A percentile compares a stretch with the other conserved stretches of the same genome.
Evolutionary conservation across 2,888 invertebrate species (phyloP).

Genomic region (Thelaira solivaga): DNA sequence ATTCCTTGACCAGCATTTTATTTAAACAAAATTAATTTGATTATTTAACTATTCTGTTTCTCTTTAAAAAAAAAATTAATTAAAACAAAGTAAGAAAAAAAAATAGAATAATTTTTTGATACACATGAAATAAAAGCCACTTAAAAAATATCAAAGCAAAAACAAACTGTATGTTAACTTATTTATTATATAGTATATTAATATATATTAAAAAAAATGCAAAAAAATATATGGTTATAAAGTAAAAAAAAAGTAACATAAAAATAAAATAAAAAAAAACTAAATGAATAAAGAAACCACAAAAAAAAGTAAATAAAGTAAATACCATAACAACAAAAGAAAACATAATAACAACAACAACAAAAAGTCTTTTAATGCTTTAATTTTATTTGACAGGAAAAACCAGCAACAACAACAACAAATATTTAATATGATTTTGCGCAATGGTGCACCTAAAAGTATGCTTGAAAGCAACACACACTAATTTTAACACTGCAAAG

Average conservation of each 20-base stretch:
- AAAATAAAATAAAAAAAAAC: slow-evolving; percentile 22
- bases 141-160: too few species aligned
- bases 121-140: too few species aligned
- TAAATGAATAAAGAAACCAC: slow-evolving; percentile 14
- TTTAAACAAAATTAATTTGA: too few species aligned
- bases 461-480: neutral
- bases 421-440: slow-evolving; percentile 32
- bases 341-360: slow-evolving; percentile 41
- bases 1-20: too few species aligned
- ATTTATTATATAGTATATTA: neutral
- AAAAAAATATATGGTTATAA: neutral
- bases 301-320: too few species aligned
- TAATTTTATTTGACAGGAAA: slow-evolving; percentile 58
- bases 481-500: neutral
- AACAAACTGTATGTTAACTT: too few species aligned
- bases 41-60: too few species aligned
- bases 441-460: slow-evolving; percentile 38
- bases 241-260: slow-evolving; percentile 16
- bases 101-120: too few species aligned
- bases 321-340: slow-evolving; percentile 29
- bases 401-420: slow-evolving; percentile 30
- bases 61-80: too few species aligned
- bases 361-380: slow-evolving; percentile 29
- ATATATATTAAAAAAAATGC: neutral
- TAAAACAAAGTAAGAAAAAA: too few species aligned